Conservation (phyloP, 2,888 invertebrate species). For the Diploptera punctata region DNA sequence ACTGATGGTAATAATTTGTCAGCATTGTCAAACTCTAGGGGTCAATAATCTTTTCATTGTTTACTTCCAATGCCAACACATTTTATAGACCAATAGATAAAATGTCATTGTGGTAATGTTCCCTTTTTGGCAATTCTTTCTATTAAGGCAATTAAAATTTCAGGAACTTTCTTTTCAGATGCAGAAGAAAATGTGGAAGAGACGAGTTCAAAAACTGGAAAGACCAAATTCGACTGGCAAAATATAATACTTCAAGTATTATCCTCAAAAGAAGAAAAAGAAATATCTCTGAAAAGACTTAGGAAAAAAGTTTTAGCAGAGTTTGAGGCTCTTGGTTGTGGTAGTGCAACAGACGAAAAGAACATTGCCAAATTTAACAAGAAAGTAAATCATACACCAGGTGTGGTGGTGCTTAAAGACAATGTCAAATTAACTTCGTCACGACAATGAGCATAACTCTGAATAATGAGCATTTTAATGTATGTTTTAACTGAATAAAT, state of each 20-base stretch:
- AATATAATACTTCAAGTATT: slow-evolving; percentile 60
- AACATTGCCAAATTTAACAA: slow-evolving; percentile 74
- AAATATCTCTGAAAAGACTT: slow-evolving; percentile 73
- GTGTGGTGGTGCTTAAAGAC: slow-evolving; percentile 67
- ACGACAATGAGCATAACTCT: no score
- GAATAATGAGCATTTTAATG: no score
- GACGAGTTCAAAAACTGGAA: background rate
- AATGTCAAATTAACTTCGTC: background rate
- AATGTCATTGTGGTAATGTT: no score
- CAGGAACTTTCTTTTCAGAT: background rate
- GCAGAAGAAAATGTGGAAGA: background rate
- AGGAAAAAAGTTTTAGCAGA: slow-evolving; percentile 76
- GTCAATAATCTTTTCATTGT: no score
- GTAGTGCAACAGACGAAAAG: slow-evolving; percentile 64
- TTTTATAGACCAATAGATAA: no score
- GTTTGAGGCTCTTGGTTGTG: slow-evolving; percentile 60
- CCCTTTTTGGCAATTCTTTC: no score
- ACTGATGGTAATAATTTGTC: no score
- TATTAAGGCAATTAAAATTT: no score
- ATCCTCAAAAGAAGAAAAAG: slow-evolving; percentile 61
- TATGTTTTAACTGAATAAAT: no score
- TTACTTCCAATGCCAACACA: no score
- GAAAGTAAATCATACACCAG: slow-evolving; percentile 70
- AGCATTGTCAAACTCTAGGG: no score
- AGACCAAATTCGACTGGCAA: slow-evolving; percentile 59